Evolutionary conservation across 2,113 vertebrate genomes (phyloP).

Genomic region (Triplophysa rosa): DNA sequence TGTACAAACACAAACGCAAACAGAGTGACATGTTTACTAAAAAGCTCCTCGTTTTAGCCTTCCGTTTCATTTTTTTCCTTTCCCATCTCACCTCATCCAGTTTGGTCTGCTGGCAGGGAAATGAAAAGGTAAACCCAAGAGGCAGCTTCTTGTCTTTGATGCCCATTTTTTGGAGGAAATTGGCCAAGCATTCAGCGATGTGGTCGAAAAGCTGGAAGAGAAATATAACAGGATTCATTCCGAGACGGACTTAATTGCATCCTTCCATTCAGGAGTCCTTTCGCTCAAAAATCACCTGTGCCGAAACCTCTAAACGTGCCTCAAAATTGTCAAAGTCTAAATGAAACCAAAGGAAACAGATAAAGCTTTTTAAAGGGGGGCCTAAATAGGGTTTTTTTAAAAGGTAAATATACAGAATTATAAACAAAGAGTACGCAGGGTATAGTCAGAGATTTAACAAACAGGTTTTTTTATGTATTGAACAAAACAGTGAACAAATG

Average conservation of each 20-base stretch:
- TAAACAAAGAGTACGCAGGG: not conserved
- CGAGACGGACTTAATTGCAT: not conserved
- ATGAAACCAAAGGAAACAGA: not conserved
- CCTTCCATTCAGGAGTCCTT: not conserved
- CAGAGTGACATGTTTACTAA: not conserved
- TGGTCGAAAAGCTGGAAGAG: conserved; percentile 92
- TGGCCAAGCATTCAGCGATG: conserved; percentile 87
- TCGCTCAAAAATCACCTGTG: not conserved
- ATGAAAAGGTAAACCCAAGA: conserved; percentile 95
- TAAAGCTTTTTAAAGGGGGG: not conserved
- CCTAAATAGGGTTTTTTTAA: no score
- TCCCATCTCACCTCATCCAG: conserved; percentile 86
- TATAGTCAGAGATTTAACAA: not conserved
- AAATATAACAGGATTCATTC: not conserved
- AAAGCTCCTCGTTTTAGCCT: not conserved
- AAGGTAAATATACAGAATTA: not conserved
- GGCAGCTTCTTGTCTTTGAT: conserved; percentile 95
- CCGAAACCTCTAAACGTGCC: not conserved
- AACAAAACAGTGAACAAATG: not conserved
- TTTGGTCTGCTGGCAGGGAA: conserved; percentile 90
- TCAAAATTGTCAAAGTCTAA: not conserved
- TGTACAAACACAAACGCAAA: conserved; percentile 55
- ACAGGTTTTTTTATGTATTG: not conserved
- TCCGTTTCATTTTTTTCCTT: not conserved
- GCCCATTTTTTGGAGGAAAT: conserved; percentile 88